These are phyloP conservation scores for Ciconia stormi DNA, from an alignment of 2,113 vertebrate species.

Conservation along the genomic window DNA sequence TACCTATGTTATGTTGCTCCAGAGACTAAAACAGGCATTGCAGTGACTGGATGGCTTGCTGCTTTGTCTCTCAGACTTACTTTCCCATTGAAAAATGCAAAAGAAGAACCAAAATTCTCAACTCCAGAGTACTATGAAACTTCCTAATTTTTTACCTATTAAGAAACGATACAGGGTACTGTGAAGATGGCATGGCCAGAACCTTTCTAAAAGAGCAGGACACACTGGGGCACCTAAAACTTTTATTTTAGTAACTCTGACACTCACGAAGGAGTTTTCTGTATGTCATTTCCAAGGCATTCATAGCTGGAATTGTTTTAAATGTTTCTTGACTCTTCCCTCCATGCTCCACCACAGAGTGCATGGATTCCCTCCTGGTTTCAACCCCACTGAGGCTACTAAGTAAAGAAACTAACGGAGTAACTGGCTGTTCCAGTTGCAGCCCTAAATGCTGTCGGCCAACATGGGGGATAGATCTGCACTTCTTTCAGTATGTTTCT, in stretches of 20 bases:
- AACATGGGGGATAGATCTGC: fast-evolving
- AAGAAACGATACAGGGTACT: background rate
- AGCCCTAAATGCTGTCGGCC: background rate
- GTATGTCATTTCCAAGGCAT: fast-evolving
- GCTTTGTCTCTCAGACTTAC: background rate
- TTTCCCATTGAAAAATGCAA: background rate
- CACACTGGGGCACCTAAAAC: background rate
- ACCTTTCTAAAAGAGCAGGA: background rate
- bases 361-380: background rate
- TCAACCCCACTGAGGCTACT: background rate
- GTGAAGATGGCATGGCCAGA: background rate
- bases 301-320: background rate
- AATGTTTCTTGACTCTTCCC: background rate
- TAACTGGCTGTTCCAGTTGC: background rate
- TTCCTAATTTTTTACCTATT: background rate
- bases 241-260: background rate
- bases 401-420: background rate
- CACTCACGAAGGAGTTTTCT: background rate
- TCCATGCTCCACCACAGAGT: background rate
- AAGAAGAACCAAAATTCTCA: background rate
- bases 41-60: background rate
- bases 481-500: background rate
- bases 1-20: background rate
- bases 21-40: background rate
- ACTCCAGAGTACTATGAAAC: background rate